phyloP scores from a whole-genome alignment of 2,888 invertebrate species.

The Macroteleia sp. region DNA sequence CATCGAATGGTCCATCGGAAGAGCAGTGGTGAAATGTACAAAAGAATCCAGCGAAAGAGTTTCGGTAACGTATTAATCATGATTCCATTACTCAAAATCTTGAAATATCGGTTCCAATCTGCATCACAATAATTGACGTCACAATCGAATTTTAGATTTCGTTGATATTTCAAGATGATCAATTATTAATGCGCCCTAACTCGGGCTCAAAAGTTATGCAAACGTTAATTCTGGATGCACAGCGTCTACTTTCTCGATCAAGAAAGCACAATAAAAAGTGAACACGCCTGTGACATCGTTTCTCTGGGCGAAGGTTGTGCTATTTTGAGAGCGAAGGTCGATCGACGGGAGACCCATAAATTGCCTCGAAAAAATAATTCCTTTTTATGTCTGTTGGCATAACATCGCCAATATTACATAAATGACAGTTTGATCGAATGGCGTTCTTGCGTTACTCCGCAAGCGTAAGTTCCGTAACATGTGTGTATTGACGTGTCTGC shows the following conservation, averaged over 20 bases:
- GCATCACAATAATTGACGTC: neutral
- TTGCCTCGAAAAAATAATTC: constrained; percentile 36
- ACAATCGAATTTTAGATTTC: neutral
- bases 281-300: constrained; percentile 44
- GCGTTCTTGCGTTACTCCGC: constrained; percentile 28
- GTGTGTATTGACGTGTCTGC: constrained; percentile 31
- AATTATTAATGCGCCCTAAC: constrained; percentile 2
- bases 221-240: constrained; percentile 2
- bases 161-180: neutral
- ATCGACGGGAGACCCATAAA: constrained; percentile 47
- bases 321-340: constrained; percentile 50
- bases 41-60: constrained; percentile 91
- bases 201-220: neutral
- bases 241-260: neutral
- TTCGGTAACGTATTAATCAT: constrained; percentile 88
- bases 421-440: constrained; percentile 48
- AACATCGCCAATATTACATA: constrained; percentile 32
- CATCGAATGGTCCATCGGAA: constrained; percentile 95
- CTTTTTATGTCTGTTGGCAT: constrained; percentile 39
- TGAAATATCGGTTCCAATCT: constrained; percentile 9
- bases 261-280: constrained; percentile 30
- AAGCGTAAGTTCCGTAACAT: constrained; percentile 12
- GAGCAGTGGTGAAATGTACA: constrained; percentile 95
- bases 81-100: constrained; percentile 10
- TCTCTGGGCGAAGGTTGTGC: constrained; percentile 37